A percentile compares a stretch with the other conserved stretches of the same genome.
These are phyloP conservation scores for Verasper variegatus DNA, from an alignment of 2,113 vertebrate species.

Conservation along the genomic window DNA sequence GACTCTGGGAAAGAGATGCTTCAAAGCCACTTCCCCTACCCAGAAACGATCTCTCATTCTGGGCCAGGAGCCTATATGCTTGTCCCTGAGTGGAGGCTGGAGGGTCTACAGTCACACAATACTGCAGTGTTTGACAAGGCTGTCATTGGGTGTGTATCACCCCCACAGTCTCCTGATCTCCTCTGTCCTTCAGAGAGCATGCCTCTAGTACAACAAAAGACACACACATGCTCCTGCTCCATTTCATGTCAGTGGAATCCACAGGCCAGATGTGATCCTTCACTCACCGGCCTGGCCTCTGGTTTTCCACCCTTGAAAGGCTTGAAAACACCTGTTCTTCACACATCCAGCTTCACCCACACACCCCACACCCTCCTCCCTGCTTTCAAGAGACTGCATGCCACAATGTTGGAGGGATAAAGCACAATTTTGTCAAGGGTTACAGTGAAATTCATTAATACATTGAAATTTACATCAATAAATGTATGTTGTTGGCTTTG, in stretches of 20 bases:
- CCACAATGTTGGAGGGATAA: slow-evolving; percentile 15
- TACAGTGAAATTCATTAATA: slow-evolving; percentile 9
- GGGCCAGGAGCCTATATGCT: slow-evolving; percentile 2
- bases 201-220: slow-evolving; percentile 30
- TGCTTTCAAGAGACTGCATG: background rate
- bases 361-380: slow-evolving; percentile 26
- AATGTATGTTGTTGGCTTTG: slow-evolving; percentile 7
- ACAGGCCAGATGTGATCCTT: slow-evolving; percentile 71
- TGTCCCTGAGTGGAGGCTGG: slow-evolving; percentile 47
- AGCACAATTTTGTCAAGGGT: background rate
- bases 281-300: slow-evolving; percentile 45
- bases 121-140: slow-evolving; percentile 44
- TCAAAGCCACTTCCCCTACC: slow-evolving; percentile 73
- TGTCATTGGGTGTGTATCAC: slow-evolving; percentile 46
- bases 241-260: slow-evolving; percentile 48
- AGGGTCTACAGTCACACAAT: slow-evolving; percentile 57
- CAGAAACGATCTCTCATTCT: slow-evolving; percentile 54
- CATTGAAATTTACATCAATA: background rate
- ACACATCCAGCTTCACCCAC: slow-evolving; percentile 47
- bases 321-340: slow-evolving; percentile 71
- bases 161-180: slow-evolving; percentile 45
- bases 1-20: slow-evolving; percentile 47
- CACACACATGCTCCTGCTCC: slow-evolving; percentile 30
- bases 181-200: slow-evolving; percentile 16
- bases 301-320: slow-evolving; percentile 49